Conservation (phyloP, 2,113 vertebrate species). For the Bubo scandiacus region DNA sequence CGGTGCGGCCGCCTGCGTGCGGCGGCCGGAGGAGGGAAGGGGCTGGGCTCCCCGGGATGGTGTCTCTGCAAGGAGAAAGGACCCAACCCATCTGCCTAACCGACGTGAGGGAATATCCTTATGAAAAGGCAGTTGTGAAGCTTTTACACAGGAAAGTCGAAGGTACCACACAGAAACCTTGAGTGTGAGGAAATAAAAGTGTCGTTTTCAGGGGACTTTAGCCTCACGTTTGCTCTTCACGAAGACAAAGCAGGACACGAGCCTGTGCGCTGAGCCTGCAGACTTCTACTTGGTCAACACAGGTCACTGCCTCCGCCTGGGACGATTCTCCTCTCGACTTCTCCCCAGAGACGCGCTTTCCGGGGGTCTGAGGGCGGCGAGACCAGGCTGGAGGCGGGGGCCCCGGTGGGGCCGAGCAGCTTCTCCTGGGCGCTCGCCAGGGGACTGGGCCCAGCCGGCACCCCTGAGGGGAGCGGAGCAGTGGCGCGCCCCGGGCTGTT, state of each 20-base stretch:
- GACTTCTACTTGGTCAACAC: background rate
- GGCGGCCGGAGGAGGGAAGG: background rate
- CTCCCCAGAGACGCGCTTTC: fast-evolving
- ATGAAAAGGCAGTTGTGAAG: background rate
- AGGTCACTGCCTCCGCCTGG: too few relatives aligned
- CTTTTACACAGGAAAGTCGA: background rate
- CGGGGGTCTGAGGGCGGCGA: fast-evolving
- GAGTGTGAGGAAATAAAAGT: too few relatives aligned
- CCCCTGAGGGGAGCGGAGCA: too few relatives aligned
- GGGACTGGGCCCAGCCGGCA: background rate
- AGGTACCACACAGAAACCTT: background rate
- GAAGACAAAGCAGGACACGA: fast-evolving
- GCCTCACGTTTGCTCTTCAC: background rate
- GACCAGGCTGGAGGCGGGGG: fast-evolving
- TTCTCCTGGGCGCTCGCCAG: background rate
- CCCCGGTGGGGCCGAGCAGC: fast-evolving
- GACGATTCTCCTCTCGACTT: background rate
- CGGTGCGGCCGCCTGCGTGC: fast-evolving
- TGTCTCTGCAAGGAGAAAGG: background rate
- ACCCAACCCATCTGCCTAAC: background rate
- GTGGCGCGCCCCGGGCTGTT: fast-evolving
- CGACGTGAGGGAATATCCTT: too few relatives aligned
- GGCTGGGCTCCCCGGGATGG: too few relatives aligned
- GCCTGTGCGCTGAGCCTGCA: fast-evolving
- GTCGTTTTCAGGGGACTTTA: background rate